phyloP scores from a whole-genome alignment of 1,140 invertebrate species.

The Drosophila aff. region DNA sequence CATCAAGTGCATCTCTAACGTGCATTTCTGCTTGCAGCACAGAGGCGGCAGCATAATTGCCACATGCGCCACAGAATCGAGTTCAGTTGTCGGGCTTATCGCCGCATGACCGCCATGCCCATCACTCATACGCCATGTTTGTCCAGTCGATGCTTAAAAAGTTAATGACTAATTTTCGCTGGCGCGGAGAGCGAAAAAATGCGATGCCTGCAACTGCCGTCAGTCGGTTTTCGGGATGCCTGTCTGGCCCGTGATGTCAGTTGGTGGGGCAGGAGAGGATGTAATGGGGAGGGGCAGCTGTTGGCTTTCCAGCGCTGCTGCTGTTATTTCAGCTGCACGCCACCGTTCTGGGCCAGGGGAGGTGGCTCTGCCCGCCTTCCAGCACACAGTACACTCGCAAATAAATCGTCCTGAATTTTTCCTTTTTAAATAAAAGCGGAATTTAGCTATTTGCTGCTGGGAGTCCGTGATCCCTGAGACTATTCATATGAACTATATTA shows the following conservation, averaged over 20 bases:
- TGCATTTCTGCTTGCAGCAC: slow-evolving; percentile 19
- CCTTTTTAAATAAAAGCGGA: not conserved
- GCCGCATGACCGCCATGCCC: slow-evolving; percentile 58
- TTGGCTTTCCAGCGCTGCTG: slow-evolving; percentile 56
- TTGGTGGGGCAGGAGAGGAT: not conserved
- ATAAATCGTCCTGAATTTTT: not conserved
- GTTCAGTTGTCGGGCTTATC: slow-evolving; percentile 66
- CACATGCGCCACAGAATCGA: slow-evolving; percentile 75
- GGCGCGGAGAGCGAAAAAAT: slow-evolving; percentile 33
- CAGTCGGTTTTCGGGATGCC: slow-evolving; percentile 49
- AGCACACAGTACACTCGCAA: slow-evolving; percentile 20
- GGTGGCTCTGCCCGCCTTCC: not conserved
- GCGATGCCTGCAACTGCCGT: slow-evolving; percentile 46
- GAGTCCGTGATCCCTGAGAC: too few relatives aligned
- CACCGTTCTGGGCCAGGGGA: slow-evolving; percentile 16
- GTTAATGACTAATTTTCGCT: slow-evolving; percentile 82
- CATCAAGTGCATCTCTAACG: slow-evolving; percentile 51
- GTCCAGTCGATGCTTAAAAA: slow-evolving; percentile 82
- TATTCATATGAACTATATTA: too few relatives aligned
- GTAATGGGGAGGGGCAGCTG: slow-evolving; percentile 24
- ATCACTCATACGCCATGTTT: slow-evolving; percentile 83
- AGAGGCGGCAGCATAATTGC: slow-evolving; percentile 64
- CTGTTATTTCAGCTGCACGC: slow-evolving; percentile 76
- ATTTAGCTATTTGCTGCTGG: not conserved
- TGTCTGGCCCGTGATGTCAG: slow-evolving; percentile 25